phyloP scores from a whole-genome alignment of 2,888 invertebrate species.

The Prenolepis imparis region DNA sequence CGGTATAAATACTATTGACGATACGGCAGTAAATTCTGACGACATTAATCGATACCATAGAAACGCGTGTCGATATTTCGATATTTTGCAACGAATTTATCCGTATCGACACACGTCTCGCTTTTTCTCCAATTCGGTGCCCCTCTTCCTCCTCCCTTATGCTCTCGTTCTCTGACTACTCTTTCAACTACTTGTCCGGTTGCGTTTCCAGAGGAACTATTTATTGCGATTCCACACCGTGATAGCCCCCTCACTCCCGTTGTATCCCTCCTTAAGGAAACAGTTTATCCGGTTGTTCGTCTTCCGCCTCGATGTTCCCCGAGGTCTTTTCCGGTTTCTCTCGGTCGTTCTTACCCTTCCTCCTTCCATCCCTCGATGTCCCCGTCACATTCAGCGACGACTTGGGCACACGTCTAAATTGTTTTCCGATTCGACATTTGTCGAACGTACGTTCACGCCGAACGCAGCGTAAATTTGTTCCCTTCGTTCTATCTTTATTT shows the following conservation, averaged over 20 bases:
- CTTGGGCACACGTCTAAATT: conserved; percentile 73
- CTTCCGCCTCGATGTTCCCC: conserved; percentile 57
- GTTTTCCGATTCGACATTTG: conserved; percentile 78
- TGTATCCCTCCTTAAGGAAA: conserved; percentile 63
- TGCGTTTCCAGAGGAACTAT: conserved; percentile 71
- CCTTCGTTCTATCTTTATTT: conserved; percentile 27
- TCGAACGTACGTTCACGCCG: conserved; percentile 63
- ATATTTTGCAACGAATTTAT: conserved; percentile 63
- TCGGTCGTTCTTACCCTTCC: conserved; percentile 52
- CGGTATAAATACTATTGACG: conserved; percentile 45
- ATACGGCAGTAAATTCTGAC: conserved; percentile 50
- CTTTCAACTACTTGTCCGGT: conserved; percentile 64
- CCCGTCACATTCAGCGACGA: conserved; percentile 51
- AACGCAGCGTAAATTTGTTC: conserved; percentile 54
- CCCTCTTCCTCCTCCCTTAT: conserved; percentile 16
- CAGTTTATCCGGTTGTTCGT: conserved; percentile 61
- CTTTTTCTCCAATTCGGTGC: conserved; percentile 28
- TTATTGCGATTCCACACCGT: conserved; percentile 75
- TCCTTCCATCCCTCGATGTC: conserved; percentile 47
- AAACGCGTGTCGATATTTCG: conserved; percentile 38
- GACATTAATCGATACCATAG: conserved; percentile 47
- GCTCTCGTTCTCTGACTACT: conserved; percentile 38
- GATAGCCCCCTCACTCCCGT: conserved; percentile 66
- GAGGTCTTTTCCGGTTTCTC: conserved; percentile 55
- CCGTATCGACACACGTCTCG: conserved; percentile 49